Evolutionary conservation across 2,113 vertebrate species (phyloP).

Genomic region (Microtus pennsylvanicus): DNA sequence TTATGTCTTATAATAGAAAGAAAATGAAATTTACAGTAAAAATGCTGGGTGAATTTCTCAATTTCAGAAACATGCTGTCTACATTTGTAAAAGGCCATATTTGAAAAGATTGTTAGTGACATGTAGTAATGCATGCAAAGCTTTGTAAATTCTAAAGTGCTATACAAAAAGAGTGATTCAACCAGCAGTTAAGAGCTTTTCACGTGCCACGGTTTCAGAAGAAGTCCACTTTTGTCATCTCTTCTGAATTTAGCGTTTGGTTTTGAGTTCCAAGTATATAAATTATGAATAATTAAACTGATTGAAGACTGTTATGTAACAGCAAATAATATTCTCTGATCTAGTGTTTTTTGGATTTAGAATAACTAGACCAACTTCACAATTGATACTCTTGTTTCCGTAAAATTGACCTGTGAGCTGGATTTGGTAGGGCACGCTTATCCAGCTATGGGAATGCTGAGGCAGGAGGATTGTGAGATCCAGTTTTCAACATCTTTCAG

Average conservation of each 20-base stretch:
- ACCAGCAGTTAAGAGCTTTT: background rate
- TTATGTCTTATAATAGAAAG: slow-evolving; percentile 2
- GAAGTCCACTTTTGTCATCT: slow-evolving; percentile 6
- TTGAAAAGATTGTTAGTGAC: background rate
- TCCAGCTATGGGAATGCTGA: background rate
- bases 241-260: slow-evolving; percentile 43
- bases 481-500: background rate
- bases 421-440: background rate
- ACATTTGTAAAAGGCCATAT: background rate
- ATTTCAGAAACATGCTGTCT: slow-evolving; percentile 28
- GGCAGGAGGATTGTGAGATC: background rate
- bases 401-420: background rate
- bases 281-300: slow-evolving; percentile 15
- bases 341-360: background rate
- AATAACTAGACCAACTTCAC: background rate
- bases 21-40: slow-evolving; percentile 21
- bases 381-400: background rate
- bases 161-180: slow-evolving; percentile 1
- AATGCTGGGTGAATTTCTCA: slow-evolving; percentile 1
- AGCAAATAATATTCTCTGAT: background rate
- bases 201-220: slow-evolving; percentile 4
- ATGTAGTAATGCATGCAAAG: background rate
- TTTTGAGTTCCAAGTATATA: background rate
- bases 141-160: slow-evolving; percentile 12
- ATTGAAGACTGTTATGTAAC: slow-evolving; percentile 10